Evolutionary conservation across 2,888 invertebrate genomes (phyloP).

Genomic region (Hermaeophaga mercurialis): DNA sequence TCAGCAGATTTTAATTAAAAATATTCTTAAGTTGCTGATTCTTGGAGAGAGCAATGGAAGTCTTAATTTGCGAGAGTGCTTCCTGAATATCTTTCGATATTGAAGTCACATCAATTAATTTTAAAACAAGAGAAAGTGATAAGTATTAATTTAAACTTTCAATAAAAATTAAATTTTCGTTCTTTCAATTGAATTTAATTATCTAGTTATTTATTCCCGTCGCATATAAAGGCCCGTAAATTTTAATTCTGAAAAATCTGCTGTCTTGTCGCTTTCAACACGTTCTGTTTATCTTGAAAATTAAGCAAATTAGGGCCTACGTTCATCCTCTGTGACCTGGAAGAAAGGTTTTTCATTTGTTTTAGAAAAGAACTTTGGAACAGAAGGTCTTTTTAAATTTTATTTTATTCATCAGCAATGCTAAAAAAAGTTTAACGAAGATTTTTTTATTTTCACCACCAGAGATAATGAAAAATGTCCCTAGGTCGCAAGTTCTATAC

Average conservation of each 20-base stretch:
- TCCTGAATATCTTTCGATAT: too few relatives aligned
- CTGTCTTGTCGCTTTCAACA: slow-evolving; percentile 17
- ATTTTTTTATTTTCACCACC: neutral
- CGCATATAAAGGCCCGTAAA: slow-evolving; percentile 8
- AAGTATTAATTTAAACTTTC: neutral
- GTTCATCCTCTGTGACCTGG: slow-evolving; percentile 13
- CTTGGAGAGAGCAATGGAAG: too few relatives aligned
- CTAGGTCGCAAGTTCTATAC: too few relatives aligned
- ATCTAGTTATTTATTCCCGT: slow-evolving; percentile 15
- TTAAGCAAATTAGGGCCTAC: slow-evolving; percentile 20
- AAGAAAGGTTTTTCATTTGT: slow-evolving; percentile 18
- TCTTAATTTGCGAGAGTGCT: too few relatives aligned
- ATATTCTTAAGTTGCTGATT: too few relatives aligned
- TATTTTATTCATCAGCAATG: slow-evolving; percentile 4
- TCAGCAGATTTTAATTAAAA: too few relatives aligned
- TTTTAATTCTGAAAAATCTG: slow-evolving; percentile 21
- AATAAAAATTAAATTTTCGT: slow-evolving; percentile 5
- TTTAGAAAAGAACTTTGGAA: slow-evolving; percentile 6
- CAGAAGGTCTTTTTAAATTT: slow-evolving; percentile 18
- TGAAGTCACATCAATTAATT: too few relatives aligned
- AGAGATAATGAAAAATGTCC: neutral
- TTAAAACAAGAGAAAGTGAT: neutral
- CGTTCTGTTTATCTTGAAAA: slow-evolving; percentile 22
- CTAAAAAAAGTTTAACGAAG: neutral
- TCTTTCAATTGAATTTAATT: slow-evolving; percentile 5